Evolutionary conservation across 2,888 invertebrate species (phyloP).

Genomic region (Drosophila algonquin): DNA sequence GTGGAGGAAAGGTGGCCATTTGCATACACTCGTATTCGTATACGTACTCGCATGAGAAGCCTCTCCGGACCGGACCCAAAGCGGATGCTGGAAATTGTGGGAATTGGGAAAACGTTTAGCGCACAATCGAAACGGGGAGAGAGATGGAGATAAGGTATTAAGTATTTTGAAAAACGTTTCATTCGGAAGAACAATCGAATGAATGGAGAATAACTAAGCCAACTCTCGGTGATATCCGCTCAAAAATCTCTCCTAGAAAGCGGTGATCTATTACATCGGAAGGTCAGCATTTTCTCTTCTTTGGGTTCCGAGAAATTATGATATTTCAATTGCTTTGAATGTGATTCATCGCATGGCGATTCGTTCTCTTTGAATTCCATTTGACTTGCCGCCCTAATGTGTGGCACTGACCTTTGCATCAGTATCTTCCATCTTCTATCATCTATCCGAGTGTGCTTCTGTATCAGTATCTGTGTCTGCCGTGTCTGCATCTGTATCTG

Average conservation of each 20-base stretch:
- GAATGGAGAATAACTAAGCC: background rate
- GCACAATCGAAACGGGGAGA: conserved; percentile 7
- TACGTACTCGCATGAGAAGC: conserved; percentile 1
- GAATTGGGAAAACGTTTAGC: conserved; percentile 34
- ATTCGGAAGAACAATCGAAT: conserved; percentile 1
- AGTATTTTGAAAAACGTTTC: conserved; percentile 4
- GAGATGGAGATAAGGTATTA: conserved; percentile 9
- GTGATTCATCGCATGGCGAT: conserved; percentile 25
- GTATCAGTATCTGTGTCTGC: conserved; percentile 1
- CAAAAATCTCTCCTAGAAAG: background rate
- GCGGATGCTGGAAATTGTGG: conserved; percentile 50
- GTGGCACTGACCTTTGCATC: conserved; percentile 43
- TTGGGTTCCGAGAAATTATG: conserved; percentile 20
- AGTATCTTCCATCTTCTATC: background rate
- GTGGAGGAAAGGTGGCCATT: conserved; percentile 39
- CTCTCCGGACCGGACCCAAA: background rate
- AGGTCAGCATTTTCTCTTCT: conserved; percentile 1
- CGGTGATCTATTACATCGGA: background rate
- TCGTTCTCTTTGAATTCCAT: conserved; percentile 34
- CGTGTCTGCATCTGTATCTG: background rate
- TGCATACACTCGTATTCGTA: conserved; percentile 6
- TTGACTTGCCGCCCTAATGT: conserved; percentile 14
- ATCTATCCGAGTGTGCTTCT: conserved; percentile 13
- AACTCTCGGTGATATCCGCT: background rate
- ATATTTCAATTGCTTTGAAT: conserved; percentile 29